Evolutionary conservation across 2,888 invertebrate species (phyloP).

Genomic region (Cephus pygmeus): DNA sequence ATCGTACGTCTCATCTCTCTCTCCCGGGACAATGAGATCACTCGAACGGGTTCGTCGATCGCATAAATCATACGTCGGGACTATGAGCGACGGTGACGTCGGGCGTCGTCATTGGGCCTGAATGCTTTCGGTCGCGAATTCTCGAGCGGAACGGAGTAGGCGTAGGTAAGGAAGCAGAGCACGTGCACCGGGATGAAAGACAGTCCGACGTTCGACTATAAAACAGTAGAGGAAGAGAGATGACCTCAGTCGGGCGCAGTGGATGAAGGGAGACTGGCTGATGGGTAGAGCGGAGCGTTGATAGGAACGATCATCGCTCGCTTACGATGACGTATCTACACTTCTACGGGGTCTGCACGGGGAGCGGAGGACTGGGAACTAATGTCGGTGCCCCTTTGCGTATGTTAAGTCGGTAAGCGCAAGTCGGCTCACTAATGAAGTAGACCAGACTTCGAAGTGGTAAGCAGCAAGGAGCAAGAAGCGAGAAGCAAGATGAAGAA

Average conservation of each 20-base stretch:
- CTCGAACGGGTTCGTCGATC: constrained; percentile 7
- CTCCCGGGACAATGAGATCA: constrained; percentile 7
- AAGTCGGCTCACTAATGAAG: constrained; percentile 47
- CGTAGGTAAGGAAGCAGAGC: neutral
- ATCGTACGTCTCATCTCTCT: constrained; percentile 7
- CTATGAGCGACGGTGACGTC: neutral
- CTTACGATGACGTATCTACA: neutral
- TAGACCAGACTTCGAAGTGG: constrained; percentile 41
- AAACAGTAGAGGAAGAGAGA: neutral
- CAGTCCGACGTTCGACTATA: neutral
- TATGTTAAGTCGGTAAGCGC: constrained; percentile 8
- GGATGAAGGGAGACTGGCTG: neutral
- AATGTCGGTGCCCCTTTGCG: neutral
- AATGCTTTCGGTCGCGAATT: neutral
- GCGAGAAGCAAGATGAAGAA: constrained; percentile 40
- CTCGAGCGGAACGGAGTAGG: neutral
- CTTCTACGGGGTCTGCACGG: neutral
- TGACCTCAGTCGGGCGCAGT: neutral
- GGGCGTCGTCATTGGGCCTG: neutral
- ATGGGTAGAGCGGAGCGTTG: neutral
- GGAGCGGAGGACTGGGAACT: neutral
- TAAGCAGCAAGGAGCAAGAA: constrained; percentile 35
- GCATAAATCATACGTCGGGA: constrained; percentile 2
- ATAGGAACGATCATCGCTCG: constrained; percentile 5
- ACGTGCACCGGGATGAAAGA: neutral